phyloP scores from a whole-genome alignment of 2,113 vertebrate species.

The Xenopus laevis region DNA sequence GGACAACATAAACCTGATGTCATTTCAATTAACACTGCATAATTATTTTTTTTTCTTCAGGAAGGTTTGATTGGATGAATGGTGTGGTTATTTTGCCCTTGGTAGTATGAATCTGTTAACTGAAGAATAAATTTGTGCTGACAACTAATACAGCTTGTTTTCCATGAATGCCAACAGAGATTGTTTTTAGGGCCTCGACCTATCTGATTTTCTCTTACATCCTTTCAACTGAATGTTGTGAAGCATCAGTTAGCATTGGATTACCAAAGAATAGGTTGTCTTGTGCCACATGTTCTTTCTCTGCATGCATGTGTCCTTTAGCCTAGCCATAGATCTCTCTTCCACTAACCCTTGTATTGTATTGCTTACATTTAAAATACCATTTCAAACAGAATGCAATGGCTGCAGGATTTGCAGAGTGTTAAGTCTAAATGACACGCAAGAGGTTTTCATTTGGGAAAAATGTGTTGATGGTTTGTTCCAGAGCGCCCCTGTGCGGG shows the following conservation, averaged over 20 bases:
- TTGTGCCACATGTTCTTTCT: neutral
- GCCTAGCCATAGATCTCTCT: neutral
- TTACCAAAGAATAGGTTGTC: conserved; percentile 12
- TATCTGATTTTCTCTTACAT: no score
- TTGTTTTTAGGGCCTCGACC: no score
- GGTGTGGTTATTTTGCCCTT: conserved; percentile 24
- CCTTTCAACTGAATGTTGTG: no score
- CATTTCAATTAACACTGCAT: conserved; percentile 1
- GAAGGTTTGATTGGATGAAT: neutral
- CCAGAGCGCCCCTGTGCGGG: no score
- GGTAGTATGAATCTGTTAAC: conserved; percentile 22
- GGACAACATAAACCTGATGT: neutral
- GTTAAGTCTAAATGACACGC: no score
- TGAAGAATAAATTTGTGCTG: conserved; percentile 30
- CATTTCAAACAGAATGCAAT: no score
- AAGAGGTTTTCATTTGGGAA: no score
- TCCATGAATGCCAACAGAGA: neutral
- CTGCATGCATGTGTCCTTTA: neutral
- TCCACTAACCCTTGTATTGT: no score
- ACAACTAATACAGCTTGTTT: conserved; percentile 11
- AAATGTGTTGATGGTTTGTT: no score
- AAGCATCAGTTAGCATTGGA: neutral
- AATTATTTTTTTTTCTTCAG: neutral
- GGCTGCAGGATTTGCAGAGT: no score
- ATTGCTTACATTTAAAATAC: no score